A percentile compares a stretch with the other conserved stretches of the same genome.
Evolutionary conservation across 2,797 vertebrate genomes (phyloP).

Genomic region (Clarias pachynema): DNA sequence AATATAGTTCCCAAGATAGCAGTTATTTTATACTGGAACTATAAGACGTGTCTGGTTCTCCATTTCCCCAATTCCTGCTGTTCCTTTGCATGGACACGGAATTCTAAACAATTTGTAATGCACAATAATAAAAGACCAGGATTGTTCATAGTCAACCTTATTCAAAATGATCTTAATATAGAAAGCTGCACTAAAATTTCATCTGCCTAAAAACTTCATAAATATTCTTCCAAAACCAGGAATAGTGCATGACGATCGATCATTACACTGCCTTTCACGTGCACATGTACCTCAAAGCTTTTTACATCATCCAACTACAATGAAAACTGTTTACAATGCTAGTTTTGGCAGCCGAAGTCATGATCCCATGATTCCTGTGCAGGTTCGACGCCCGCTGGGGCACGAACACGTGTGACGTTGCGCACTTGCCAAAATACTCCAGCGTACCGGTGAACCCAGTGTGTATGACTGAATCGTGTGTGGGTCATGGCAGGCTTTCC

Average conservation of each 20-base stretch:
- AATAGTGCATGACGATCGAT: background rate
- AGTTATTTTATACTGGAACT: background rate
- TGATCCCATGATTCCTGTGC: background rate
- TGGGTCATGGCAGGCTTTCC: background rate
- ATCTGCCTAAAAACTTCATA: background rate
- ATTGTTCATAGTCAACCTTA: background rate
- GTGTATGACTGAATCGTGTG: background rate
- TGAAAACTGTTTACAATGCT: constrained; percentile 5
- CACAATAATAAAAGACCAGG: background rate
- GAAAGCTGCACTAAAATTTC: background rate
- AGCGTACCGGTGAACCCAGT: background rate
- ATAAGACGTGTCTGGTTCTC: background rate
- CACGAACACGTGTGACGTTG: background rate
- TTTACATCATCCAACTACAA: background rate
- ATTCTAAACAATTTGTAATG: background rate
- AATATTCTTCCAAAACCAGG: background rate
- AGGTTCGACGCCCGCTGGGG: constrained; percentile 24
- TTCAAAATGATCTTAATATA: background rate
- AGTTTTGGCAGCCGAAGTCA: background rate
- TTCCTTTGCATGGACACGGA: background rate
- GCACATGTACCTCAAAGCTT: background rate
- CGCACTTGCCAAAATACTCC: background rate
- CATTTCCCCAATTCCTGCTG: background rate
- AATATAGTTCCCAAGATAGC: background rate
- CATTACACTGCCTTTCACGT: background rate